A percentile compares a stretch with the other conserved stretches of the same genome.
Conservation (phyloP, 2,888 invertebrate genomes). For the Rhagium mordax region DNA sequence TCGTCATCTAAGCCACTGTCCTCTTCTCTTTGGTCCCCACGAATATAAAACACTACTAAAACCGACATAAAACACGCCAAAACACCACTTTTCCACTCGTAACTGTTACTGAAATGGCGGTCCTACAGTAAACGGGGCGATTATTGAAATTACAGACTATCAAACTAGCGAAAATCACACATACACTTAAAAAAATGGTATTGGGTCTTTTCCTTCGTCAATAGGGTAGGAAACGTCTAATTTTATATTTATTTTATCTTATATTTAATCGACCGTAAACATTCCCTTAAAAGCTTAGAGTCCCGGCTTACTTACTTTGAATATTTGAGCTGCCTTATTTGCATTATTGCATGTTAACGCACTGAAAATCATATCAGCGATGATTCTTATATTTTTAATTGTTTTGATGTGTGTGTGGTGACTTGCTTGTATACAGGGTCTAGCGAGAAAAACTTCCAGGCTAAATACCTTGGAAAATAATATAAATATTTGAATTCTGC, state of each 20-base stretch:
- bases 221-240: background rate
- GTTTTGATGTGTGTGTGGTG: no score
- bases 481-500: no score
- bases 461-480: no score
- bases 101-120: slow-evolving; percentile 53
- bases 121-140: slow-evolving; percentile 56
- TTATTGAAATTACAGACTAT: slow-evolving; percentile 60
- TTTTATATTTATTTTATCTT: background rate
- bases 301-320: background rate
- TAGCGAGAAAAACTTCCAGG: no score
- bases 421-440: no score
- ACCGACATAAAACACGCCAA: slow-evolving; percentile 57
- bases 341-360: background rate
- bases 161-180: slow-evolving; percentile 55
- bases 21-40: slow-evolving; percentile 32
- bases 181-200: slow-evolving; percentile 51
- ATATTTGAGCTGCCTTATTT: background rate
- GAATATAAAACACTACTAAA: slow-evolving; percentile 47
- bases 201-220: background rate
- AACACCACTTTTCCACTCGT: slow-evolving; percentile 56
- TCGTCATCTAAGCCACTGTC: slow-evolving; percentile 38
- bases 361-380: background rate
- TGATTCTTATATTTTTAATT: no score
- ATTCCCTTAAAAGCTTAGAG: background rate
- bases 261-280: background rate